Evolutionary conservation across 2,888 invertebrate genomes (phyloP), one percentile per base, ranked within the genome.

Genomic region (Lithophane socia): DNA sequence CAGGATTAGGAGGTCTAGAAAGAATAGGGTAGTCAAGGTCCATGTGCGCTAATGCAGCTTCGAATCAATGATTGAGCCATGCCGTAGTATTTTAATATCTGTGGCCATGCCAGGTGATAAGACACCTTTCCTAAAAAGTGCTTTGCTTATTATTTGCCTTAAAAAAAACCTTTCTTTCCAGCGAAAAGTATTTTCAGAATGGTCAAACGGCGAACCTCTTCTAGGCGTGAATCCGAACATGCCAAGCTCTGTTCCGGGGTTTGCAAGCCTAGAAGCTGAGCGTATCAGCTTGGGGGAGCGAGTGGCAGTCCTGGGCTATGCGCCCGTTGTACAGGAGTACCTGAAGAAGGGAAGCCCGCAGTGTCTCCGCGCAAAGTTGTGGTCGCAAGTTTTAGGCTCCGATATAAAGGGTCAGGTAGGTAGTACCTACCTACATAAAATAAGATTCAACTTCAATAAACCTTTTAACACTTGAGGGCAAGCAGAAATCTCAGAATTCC

Each of bases 241-340:
- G 94, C 95, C 97, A 7, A 97, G 97, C 56, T 90, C 95, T 44
- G 94, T 94, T 29, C 93, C 97, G 80, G 97, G 97, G 87, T 97
- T 97, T 92, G 87, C 97, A 68, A 96, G 97, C 80, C 94, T 98
- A 71, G 98, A 98, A 92, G 97, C 97, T 8, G 98, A 98, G 92
- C 95, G 98, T 77, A 97, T 98, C 42, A 94, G 97, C 37, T 95
- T 98, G n/a, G 99, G 98, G 3, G 98, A 98, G 90, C 97, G 98
- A 86, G 98, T 99, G 24, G 94, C 99, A 21, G 97, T 97, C 29
- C 97, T 98, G 67, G 98, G 98, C 84, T 98, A 99, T 92, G 98
- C 99, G 0, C 99, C 99, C 0, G 97, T 99, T 56, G 98, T 98
- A 60, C 99, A 99, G 93, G 99, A 99, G 95, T 99, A 98, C 93